Evolutionary conservation across 2,113 vertebrate genomes (phyloP).

Genomic region (Periophthalmodon schlosseri): DNA sequence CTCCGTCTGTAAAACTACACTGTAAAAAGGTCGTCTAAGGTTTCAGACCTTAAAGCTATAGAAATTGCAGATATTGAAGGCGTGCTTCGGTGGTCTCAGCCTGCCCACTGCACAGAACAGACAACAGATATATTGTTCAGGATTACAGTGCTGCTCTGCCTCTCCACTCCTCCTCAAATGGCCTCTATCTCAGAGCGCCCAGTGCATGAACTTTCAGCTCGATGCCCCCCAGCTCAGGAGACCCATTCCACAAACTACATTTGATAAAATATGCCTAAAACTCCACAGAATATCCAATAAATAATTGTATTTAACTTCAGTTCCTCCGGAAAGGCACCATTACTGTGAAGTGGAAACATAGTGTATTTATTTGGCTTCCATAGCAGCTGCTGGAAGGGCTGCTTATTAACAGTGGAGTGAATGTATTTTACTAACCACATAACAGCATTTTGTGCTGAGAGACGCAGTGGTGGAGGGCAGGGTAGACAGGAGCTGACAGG

Average conservation of each 20-base stretch:
- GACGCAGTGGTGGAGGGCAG: not conserved
- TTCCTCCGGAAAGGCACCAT: not conserved
- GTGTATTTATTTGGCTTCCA: not conserved
- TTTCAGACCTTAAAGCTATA: not conserved
- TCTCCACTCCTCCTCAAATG: conserved; percentile 20
- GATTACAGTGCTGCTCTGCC: not conserved
- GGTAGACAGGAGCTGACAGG: conserved; percentile 6
- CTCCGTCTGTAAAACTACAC: not conserved
- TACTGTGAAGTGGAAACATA: not conserved
- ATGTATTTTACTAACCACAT: not conserved
- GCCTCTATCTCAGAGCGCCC: conserved; percentile 5
- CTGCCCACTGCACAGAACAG: not conserved
- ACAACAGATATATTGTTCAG: conserved; percentile 1
- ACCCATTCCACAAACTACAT: conserved; percentile 1
- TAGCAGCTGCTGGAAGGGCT: not conserved
- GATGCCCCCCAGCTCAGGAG: not conserved
- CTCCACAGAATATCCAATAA: not conserved
- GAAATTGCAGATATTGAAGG: not conserved
- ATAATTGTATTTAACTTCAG: not conserved
- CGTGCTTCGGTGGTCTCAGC: not conserved
- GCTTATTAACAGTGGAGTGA: not conserved
- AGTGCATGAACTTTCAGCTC: not conserved
- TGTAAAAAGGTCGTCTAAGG: not conserved
- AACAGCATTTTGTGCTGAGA: not conserved
- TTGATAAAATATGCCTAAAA: not conserved